Evolutionary conservation across 2,888 invertebrate genomes (phyloP), one percentile per base, ranked within the genome.

Genomic region (Drosophila maculinotata): DNA sequence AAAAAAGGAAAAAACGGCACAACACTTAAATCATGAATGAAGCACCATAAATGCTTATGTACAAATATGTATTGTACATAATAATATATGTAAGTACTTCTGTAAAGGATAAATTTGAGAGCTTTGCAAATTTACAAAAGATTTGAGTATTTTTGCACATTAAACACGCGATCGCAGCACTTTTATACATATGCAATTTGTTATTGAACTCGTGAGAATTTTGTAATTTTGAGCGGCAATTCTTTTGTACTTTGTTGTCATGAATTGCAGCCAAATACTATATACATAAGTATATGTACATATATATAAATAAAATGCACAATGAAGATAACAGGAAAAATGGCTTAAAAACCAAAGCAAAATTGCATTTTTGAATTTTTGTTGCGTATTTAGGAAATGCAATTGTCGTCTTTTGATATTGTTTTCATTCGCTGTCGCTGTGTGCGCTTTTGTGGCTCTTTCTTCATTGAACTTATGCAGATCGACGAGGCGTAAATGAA

Each of bases 381-480:
- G 5, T n/a, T 47, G 26, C 33, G n/a, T 33, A 41, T 42, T 12
- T 31, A 41, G 15, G 15, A 63, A 59, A 65, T 69, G 60, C 73
- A 67, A 35, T 76, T 67, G 48, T 45, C 60, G 39, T 48, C 3
- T 26, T n/a, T 36, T 52, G 12, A 25, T 42, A 23, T 51, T 54
- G 56, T 42, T 65, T 45, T 64, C 47, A 69, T 58, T 69, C 48
- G 44, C 45, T 58, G 56, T 66, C 62, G 62, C 57, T 69, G 49
- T 67, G 70, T 66, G 33, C 52, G 62, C 49, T 64, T 20, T 65
- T 62, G 41, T 62, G 41, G 30, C 69, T 31, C 38, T 51, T 72
- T 69, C 87, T 75, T 77, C 81, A 74, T 80, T 81, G 87, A 81
- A 81, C 81, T 87, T 81, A 81, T 81, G 87, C 87, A 81, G 85